A percentile compares a stretch with the other conserved stretches of the same genome.
phyloP scores from a whole-genome alignment of 2,888 invertebrate genomes.

The Nephrotoma appendiculata region DNA sequence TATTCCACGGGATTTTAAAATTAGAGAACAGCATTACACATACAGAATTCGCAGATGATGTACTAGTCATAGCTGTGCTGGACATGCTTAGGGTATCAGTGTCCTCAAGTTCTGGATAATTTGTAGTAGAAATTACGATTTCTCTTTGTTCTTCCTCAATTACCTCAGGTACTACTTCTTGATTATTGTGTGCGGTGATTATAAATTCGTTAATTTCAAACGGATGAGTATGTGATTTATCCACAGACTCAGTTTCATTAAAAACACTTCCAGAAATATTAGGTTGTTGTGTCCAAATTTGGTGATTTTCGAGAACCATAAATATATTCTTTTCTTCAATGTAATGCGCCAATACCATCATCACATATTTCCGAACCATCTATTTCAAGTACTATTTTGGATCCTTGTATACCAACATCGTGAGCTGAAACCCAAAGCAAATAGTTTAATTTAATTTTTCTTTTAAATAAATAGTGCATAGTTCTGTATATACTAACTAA shows the following conservation, averaged over 20 bases:
- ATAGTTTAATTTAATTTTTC: neutral
- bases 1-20: too few species aligned
- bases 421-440: neutral
- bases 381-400: neutral
- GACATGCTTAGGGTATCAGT: neutral
- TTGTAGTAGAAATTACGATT: neutral
- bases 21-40: neutral
- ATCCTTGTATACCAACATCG: neutral
- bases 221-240: too few species aligned
- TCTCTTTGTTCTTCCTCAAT: neutral
- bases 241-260: neutral
- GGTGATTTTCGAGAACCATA: neutral
- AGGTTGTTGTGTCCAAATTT: neutral
- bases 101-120: neutral
- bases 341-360: neutral
- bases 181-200: neutral
- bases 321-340: neutral
- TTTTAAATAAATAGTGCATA: neutral
- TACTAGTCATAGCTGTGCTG: neutral
- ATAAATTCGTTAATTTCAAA: neutral
- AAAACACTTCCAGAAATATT: neutral
- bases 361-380: neutral
- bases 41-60: neutral
- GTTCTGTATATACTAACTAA: neutral
- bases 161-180: neutral